Evolutionary conservation across 2,113 vertebrate species (phyloP).

Genomic region (Pollimyrus isidori): DNA sequence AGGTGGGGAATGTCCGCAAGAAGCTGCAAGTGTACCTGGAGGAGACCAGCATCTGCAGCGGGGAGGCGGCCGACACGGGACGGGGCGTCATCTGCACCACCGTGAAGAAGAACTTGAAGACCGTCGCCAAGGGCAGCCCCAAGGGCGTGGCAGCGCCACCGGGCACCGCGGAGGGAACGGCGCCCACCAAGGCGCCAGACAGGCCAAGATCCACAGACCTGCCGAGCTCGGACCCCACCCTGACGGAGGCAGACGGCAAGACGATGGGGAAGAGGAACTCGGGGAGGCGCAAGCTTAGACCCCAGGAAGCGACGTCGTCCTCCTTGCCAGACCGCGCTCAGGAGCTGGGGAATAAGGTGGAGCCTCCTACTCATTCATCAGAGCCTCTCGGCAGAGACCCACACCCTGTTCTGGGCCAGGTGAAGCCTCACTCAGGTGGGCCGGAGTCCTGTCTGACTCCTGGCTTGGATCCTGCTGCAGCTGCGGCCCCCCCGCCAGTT

Average conservation of each 20-base stretch:
- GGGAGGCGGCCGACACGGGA: not conserved
- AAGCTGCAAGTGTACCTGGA: constrained; percentile 51
- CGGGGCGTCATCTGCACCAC: not conserved
- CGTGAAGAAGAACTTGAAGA: constrained; percentile 21
- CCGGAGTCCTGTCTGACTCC: constrained; percentile 36
- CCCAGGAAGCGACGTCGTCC: constrained; percentile 18
- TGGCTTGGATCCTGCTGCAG: constrained; percentile 39
- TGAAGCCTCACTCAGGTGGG: constrained; percentile 58
- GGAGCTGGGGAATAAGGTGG: constrained; percentile 24
- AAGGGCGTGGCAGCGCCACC: constrained; percentile 36
- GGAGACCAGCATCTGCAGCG: constrained; percentile 24
- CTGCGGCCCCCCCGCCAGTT: constrained; percentile 43
- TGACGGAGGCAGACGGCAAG: constrained; percentile 6
- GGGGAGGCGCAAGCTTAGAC: constrained; percentile 24
- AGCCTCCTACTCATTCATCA: constrained; percentile 35
- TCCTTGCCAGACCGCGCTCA: constrained; percentile 10
- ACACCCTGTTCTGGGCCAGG: constrained; percentile 36
- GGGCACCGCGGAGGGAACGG: constrained; percentile 36
- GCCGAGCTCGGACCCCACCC: constrained; percentile 22
- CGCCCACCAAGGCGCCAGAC: constrained; percentile 39
- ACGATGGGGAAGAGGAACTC: constrained; percentile 18
- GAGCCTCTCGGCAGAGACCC: constrained; percentile 42
- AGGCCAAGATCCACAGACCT: constrained; percentile 32
- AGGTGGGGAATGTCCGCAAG: constrained; percentile 48
- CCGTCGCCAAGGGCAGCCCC: constrained; percentile 13